Evolutionary conservation across 2,113 vertebrate genomes (phyloP).

Genomic region (Delphinapterus leucas): DNA sequence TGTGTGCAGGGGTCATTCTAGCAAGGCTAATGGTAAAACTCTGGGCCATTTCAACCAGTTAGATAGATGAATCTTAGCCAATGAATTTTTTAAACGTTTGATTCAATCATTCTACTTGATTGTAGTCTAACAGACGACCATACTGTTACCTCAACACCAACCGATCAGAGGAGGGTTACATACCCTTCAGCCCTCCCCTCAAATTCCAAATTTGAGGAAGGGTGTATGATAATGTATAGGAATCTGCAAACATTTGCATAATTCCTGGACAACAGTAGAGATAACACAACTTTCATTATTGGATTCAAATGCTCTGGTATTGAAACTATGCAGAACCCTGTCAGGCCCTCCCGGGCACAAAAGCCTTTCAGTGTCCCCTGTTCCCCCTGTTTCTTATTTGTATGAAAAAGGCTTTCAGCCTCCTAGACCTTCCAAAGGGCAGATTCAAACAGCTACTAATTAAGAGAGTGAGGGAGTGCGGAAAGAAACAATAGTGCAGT

Average conservation of each 20-base stretch:
- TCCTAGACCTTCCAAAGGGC: too few relatives aligned
- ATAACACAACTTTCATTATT: background rate
- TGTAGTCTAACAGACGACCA: too few relatives aligned
- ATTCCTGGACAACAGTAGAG: background rate
- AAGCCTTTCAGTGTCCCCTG: too few relatives aligned
- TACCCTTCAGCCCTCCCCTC: rapidly evolving
- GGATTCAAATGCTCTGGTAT: background rate
- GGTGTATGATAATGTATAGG: background rate
- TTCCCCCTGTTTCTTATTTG: too few relatives aligned
- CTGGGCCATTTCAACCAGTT: background rate
- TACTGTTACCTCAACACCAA: background rate
- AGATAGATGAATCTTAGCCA: background rate
- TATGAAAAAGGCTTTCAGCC: too few relatives aligned
- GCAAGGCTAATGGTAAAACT: background rate
- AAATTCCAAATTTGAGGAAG: background rate
- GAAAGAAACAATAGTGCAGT: too few relatives aligned
- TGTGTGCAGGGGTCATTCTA: background rate
- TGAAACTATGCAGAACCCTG: too few relatives aligned
- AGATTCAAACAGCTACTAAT: too few relatives aligned
- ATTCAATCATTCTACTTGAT: background rate
- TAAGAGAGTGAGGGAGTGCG: too few relatives aligned
- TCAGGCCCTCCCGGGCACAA: too few relatives aligned
- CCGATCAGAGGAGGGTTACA: background rate
- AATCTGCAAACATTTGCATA: background rate
- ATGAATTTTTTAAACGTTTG: background rate